Conservation (phyloP, 2,888 invertebrate species). For the Metopia argyrocephala region DNA sequence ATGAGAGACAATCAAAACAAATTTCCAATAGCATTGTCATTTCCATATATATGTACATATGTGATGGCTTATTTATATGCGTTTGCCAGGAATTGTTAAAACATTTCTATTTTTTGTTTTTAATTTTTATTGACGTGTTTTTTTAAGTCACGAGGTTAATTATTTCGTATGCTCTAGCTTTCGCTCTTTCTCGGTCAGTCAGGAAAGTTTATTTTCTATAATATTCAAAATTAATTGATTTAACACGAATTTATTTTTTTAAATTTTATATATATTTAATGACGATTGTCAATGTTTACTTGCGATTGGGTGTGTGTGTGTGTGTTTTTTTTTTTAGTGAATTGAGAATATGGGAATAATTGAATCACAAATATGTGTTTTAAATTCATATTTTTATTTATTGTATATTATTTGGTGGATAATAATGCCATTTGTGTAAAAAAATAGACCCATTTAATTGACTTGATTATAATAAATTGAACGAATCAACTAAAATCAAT, state of each 20-base stretch:
- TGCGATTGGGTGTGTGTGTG: neutral
- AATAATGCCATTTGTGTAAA: neutral
- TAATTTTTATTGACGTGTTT: neutral
- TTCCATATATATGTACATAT: no score
- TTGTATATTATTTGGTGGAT: no score
- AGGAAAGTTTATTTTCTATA: neutral
- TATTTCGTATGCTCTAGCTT: no score
- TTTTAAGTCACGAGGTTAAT: slow-evolving; percentile 31
- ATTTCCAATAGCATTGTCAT: no score
- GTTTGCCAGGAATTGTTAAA: no score
- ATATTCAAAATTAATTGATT: neutral
- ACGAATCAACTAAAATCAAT: neutral
- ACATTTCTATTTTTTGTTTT: no score
- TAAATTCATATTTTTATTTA: no score
- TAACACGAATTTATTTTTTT: neutral
- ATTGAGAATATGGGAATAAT: neutral
- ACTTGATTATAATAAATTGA: neutral
- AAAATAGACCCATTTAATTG: neutral
- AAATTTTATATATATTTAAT: neutral
- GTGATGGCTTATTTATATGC: no score
- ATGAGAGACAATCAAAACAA: no score
- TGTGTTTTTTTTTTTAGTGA: neutral
- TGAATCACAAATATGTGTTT: no score
- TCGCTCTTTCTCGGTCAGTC: no score
- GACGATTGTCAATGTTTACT: slow-evolving; percentile 4